Evolutionary conservation across 2,888 invertebrate species (phyloP).

Genomic region (Erpobdella octoculata): DNA sequence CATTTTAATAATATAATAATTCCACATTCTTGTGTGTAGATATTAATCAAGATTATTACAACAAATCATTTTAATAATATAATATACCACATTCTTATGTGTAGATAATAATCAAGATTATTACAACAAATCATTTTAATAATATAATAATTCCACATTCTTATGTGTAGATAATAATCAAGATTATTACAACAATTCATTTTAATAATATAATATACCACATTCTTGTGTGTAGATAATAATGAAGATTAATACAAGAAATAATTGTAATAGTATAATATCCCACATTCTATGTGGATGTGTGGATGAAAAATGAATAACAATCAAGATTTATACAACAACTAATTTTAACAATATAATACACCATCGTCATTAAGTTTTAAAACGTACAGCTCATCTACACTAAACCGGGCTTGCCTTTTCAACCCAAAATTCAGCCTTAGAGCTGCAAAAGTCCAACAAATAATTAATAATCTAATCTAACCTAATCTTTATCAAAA

Average conservation of each 20-base stretch:
- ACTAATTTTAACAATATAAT: not conserved
- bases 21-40: slow-evolving; percentile 85
- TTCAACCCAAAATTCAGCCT: no score
- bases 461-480: no score
- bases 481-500: no score
- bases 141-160: slow-evolving; percentile 79
- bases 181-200: not conserved
- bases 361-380: no score
- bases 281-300: slow-evolving; percentile 97
- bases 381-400: no score
- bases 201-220: not conserved
- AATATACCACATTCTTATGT: no score
- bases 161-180: no score
- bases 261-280: not conserved
- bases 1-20: slow-evolving; percentile 52
- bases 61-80: no score
- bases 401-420: no score
- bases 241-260: not conserved
- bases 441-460: no score
- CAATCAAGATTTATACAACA: not conserved
- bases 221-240: no score
- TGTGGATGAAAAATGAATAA: no score
- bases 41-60: slow-evolving; percentile 1
- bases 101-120: not conserved
- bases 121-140: not conserved